Evolutionary conservation across 1,140 invertebrate species (phyloP), one percentile per base, ranked within the genome.

Genomic region (Dendroctonus valens): DNA sequence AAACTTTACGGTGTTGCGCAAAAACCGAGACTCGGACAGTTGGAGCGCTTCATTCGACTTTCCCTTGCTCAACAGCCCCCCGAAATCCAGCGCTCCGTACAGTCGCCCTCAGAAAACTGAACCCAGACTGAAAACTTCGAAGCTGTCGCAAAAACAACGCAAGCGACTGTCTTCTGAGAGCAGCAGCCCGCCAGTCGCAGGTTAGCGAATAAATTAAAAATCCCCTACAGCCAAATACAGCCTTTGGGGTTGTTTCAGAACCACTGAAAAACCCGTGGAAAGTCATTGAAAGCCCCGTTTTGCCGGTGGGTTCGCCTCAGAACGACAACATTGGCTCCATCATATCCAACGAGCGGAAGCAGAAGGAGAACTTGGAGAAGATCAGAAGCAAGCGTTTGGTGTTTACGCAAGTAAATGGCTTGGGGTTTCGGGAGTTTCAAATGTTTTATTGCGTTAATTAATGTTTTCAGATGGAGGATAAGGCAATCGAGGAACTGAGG

Each of bases 401-500:
- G 64, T 77, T 88, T 39, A 89, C 87, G 46, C 88, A 86, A 80
- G 83, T 86, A 76, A 59, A 51, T 52, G 4, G 5, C 50, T 14
- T 26, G 5, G 9, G 9, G 39, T 39, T 6, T 2, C 12, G 44
- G 44, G 44, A 46, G 14, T 5, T 46, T n/a, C 6, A 46, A 46
- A 2, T 59, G n/a, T 15, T 55, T 9, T n/a, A n/a, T 7, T 55
- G 5, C 11, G 5, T 8, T 55, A 12, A 7, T 39, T 59, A 48
- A 49, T 58, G 7, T 14, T 69, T 76, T 59, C 53, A 90, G 87
- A 81, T 89, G 55, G 89, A 91, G 82, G 88, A 91, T 72, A 83
- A 85, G 78, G 89, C 89, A 0, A 89, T 91, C 67, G 84, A 87
- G 68, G 87, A 90, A 62, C 76, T 91, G 50, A 77, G 85, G 46